These are phyloP conservation scores for Empidonax alnorum DNA, from an alignment of 2,113 vertebrate genomes.

Conservation along the genomic window DNA sequence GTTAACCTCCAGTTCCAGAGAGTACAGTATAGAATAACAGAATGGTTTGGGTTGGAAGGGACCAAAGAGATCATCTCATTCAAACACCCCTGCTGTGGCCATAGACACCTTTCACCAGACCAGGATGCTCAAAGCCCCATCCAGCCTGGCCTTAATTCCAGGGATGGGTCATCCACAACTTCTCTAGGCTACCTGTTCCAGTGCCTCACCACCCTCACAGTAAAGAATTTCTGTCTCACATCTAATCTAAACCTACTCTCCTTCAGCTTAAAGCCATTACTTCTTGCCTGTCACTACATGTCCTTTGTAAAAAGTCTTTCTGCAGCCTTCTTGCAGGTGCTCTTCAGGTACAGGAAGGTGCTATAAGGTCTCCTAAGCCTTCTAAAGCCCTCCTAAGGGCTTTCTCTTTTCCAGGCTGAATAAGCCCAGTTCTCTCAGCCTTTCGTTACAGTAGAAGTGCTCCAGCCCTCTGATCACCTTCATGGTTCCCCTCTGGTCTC, in stretches of 20 bases:
- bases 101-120: neutral
- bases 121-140: neutral
- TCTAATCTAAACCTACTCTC: neutral
- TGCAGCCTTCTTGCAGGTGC: fast-evolving
- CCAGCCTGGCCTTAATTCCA: neutral
- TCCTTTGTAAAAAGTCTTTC: neutral
- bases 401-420: neutral
- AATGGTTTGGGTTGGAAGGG: neutral
- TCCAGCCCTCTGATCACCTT: neutral
- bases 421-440: neutral
- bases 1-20: neutral
- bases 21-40: neutral
- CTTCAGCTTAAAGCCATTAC: neutral
- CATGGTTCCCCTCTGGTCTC: neutral
- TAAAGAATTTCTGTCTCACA: neutral
- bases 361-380: neutral
- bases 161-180: fast-evolving
- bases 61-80: neutral
- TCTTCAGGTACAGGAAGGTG: neutral
- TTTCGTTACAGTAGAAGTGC: neutral
- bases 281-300: neutral
- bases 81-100: neutral
- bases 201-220: neutral
- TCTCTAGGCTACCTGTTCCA: neutral
- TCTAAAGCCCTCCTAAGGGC: neutral